Evolutionary conservation across 2,113 vertebrate species (phyloP), one percentile per base, ranked within the genome.

Genomic region (Phylloscopus trochiloides): DNA sequence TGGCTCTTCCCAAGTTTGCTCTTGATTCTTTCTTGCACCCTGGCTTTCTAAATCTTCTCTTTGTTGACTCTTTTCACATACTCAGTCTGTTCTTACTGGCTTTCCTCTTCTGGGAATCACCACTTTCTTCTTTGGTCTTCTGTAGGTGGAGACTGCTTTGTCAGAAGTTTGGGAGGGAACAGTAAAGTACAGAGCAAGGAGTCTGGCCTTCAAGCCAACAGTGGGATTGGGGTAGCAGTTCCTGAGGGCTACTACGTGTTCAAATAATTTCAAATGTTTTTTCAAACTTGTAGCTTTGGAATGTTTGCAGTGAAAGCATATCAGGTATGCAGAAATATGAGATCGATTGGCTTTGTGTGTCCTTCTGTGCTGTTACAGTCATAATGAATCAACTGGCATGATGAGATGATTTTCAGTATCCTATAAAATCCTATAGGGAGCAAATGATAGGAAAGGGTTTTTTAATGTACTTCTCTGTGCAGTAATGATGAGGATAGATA

Each of bases 161-260:
- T 55, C 55, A 43, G 61, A 85, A 51, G 26, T 58, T 59, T 32
- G 17, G 14, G n/a, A 59, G 32, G 78, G 65, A 75, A 42, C 24
- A 71, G 0, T 58, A 40, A 63, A 66, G 43, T 36, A 58, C 12
- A 51, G 40, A 62, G 34, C 8, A 52, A 68, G 50, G 52, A 90
- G 28, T 52, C n/a, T 45, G 62, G 54, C 63, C 79, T 52, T 86
- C 28, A 48, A 58, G 51, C 62, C 73, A 58, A 2, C 16, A 26
- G 15, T 29, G 21, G 62, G 63, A 50, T 57, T 72, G 43, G 76
- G 21, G 24, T n/a, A 66, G 81, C 45, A 38, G 24, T 63, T 82
- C 28, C 10, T 26, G 28, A 3, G 2, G 3, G 29, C 70, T 26
- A 4, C n/a, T 59, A 0, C 0, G 0, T 32, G 28, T 85, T 57